Evolutionary conservation across 2,797 vertebrate species (phyloP).

Genomic region (Staurois parvus): DNA sequence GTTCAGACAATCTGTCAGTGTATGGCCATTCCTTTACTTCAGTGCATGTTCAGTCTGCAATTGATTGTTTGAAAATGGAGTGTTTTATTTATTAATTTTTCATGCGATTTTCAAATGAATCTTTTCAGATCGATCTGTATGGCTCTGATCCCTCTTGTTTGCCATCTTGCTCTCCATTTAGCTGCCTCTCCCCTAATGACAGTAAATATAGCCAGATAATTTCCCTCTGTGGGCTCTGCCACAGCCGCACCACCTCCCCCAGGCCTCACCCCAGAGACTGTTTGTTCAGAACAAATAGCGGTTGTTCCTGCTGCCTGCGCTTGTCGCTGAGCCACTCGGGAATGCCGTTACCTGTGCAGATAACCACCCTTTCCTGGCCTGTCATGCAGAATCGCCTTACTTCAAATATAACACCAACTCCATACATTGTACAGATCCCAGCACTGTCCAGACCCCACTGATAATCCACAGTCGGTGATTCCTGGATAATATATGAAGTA

Average conservation of each 20-base stretch:
- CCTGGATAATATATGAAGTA: not conserved
- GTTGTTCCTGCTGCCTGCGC: slow-evolving; percentile 33
- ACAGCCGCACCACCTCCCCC: slow-evolving; percentile 44
- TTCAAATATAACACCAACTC: not conserved
- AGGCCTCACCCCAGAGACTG: slow-evolving; percentile 56
- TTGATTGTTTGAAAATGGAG: not conserved
- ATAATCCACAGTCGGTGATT: not conserved
- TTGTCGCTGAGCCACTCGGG: slow-evolving; percentile 34
- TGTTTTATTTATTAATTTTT: not conserved
- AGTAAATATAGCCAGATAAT: slow-evolving; percentile 60
- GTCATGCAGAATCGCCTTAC: not conserved
- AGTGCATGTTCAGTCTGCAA: not conserved
- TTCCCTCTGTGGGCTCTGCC: slow-evolving; percentile 29
- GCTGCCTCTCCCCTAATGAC: slow-evolving; percentile 60
- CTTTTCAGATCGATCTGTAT: not conserved
- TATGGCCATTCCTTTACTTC: not conserved
- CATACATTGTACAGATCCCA: not conserved
- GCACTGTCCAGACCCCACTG: not conserved
- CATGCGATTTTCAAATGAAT: not conserved
- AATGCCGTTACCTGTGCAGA: slow-evolving; percentile 20
- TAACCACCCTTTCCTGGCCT: slow-evolving; percentile 29
- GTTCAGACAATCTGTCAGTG: not conserved
- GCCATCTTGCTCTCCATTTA: slow-evolving; percentile 51
- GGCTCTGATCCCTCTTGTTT: slow-evolving; percentile 11
- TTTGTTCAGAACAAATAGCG: slow-evolving; percentile 61